Evolutionary conservation across 2,888 invertebrate species (phyloP).

Genomic region (Nemotelus pantherinus): DNA sequence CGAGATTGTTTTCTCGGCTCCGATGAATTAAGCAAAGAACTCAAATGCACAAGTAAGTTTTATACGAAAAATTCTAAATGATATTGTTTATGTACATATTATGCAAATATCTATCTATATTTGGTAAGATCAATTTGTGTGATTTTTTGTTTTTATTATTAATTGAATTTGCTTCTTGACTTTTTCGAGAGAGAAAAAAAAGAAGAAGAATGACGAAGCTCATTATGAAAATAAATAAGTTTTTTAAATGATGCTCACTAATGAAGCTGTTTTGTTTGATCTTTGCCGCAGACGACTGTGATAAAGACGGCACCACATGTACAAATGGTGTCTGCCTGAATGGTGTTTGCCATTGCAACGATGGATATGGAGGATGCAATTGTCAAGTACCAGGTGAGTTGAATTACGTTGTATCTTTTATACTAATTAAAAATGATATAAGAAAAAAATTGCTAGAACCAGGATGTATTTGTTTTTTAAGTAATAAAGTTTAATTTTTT

Average conservation of each 20-base stretch:
- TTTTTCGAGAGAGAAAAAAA: too few relatives aligned
- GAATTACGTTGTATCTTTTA: background rate
- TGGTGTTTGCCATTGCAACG: constrained; percentile 94
- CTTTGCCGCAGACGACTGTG: constrained; percentile 80
- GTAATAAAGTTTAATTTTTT: too few relatives aligned
- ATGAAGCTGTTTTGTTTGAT: constrained; percentile 6
- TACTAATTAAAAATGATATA: background rate
- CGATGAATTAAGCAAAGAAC: constrained; percentile 87
- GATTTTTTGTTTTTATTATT: too few relatives aligned
- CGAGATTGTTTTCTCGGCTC: constrained; percentile 92
- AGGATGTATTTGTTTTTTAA: too few relatives aligned
- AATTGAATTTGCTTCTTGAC: too few relatives aligned
- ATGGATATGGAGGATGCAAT: constrained; percentile 93
- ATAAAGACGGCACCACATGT: constrained; percentile 89
- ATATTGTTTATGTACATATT: background rate
- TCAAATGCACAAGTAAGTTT: constrained; percentile 91
- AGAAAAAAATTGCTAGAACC: background rate
- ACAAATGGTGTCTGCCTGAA: constrained; percentile 93
- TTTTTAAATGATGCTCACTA: constrained; percentile 4
- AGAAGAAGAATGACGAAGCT: too few relatives aligned
- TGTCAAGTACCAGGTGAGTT: constrained; percentile 87
- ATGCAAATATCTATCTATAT: background rate
- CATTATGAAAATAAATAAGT: background rate
- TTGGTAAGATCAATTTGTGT: background rate
- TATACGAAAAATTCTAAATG: constrained; percentile 29